A percentile compares a stretch with the other conserved stretches of the same genome.
Evolutionary conservation across 1,140 invertebrate genomes (phyloP).

Genomic region (Littorina saxatilis): DNA sequence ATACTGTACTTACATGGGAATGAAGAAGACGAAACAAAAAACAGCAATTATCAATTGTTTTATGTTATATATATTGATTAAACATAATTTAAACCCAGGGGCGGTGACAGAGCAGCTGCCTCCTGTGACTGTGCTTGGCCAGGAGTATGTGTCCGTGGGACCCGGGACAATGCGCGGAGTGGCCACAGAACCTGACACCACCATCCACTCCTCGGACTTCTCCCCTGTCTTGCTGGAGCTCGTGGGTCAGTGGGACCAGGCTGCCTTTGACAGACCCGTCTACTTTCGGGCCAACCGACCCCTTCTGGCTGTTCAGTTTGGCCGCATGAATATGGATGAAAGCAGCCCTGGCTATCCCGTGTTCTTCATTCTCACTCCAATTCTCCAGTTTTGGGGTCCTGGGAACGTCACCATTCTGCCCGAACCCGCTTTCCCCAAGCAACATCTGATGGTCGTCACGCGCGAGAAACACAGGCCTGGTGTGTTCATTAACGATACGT

Average conservation of each 20-base stretch:
- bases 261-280: background rate
- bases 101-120: conserved; percentile 18
- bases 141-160: background rate
- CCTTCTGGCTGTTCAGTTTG: background rate
- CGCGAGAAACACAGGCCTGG: background rate
- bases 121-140: background rate
- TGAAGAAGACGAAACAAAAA: no score
- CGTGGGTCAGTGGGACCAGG: background rate
- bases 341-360: background rate
- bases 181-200: conserved; percentile 6
- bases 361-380: background rate
- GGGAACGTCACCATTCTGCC: background rate
- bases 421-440: background rate
- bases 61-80: no score
- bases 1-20: no score
- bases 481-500: background rate
- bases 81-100: no score
- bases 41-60: no score
- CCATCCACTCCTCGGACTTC: background rate
- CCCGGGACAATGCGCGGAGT: conserved; percentile 4
- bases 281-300: conserved; percentile 10
- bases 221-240: background rate
- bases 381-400: background rate
- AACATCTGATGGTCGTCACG: background rate
- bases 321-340: background rate